These are phyloP conservation scores for Calyptommatus sinebrachiatus DNA, from an alignment of 2,113 vertebrate genomes.

Conservation along the genomic window DNA sequence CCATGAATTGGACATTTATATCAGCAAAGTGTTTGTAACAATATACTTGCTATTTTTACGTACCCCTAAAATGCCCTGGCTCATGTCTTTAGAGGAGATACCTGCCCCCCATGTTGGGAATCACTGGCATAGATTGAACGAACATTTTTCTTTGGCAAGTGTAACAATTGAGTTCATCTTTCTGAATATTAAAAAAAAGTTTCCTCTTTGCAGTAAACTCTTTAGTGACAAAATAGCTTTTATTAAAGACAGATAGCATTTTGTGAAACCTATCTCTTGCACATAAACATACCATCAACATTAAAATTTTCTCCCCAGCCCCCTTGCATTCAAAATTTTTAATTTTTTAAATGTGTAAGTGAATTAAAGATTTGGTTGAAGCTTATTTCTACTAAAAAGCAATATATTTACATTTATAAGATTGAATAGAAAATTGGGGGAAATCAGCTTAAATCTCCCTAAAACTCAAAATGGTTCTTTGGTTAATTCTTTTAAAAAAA, in stretches of 20 bases:
- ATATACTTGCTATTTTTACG: too few relatives aligned
- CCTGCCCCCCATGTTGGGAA: too few relatives aligned
- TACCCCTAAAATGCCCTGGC: too few relatives aligned
- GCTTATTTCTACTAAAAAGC: background rate
- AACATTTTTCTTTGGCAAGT: background rate
- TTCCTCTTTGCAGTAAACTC: too few relatives aligned
- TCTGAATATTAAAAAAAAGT: background rate
- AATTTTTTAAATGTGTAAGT: background rate
- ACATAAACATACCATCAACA: background rate
- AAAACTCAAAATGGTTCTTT: background rate
- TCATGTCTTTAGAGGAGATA: too few relatives aligned
- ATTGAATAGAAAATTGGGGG: background rate
- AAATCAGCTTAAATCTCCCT: constrained; percentile 14
- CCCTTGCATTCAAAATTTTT: background rate
- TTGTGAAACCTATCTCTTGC: too few relatives aligned
- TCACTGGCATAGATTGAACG: background rate
- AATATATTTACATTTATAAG: constrained; percentile 4
- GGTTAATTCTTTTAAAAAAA: constrained; percentile 25
- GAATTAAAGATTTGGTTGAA: background rate
- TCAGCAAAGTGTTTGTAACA: too few relatives aligned
- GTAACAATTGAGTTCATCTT: background rate
- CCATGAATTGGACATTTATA: too few relatives aligned
- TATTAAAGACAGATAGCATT: background rate
- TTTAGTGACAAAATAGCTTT: background rate
- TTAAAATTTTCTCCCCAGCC: background rate